Evolutionary conservation across 2,888 invertebrate species (phyloP), one percentile per base, ranked within the genome.

Genomic region (Pandemis corylana): DNA sequence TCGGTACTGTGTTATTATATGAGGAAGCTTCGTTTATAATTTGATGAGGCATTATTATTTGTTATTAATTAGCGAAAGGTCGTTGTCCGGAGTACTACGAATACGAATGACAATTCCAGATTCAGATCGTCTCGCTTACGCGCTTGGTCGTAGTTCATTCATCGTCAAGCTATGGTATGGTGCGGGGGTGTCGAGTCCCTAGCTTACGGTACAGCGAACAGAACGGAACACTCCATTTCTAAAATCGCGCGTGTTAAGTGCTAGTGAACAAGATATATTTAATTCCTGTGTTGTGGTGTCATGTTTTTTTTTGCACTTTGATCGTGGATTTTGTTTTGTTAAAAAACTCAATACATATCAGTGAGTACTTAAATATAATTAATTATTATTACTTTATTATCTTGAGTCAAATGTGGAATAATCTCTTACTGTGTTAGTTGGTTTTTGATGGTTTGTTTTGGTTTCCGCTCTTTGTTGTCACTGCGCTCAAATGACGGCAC

Each of bases 341-440:
- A 64, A 20, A 56, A 74, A 74, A 68, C 69, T 74, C 74, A 70
- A 74, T 66, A 74, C 74, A 74, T 74, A 74, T 74, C 74, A 69
- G 74, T 74, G 42, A 74, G 74, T 74, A 59, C 65, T 74, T 74
- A 61, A 65, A 41, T 36, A 51, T 67, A 15, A 36, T 36, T 53
- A n/a, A 15, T 53, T 67, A 20, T 53, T 53, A 51, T 13, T 62
- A 42, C n/a, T 62, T 42, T 41, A 62, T n/a, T n/a, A 42, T 62
- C 42, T 41, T 62, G 2, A n/a, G 7, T 62, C 10, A 36, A 62
- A n/a, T 42, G 13, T 13, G 5, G 20, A 68, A 28, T n/a, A 42
- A 56, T 56, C 7, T 9, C 15, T 61, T 51, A 67, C 59, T 1
- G 5, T 12, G 7, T 61, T 41, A 36, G 53, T 41, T 28, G 28